A percentile compares a stretch with the other conserved stretches of the same genome.
These are phyloP conservation scores for Heliangelus exortis DNA, from an alignment of 2,797 vertebrate genomes.

Conservation along the genomic window DNA sequence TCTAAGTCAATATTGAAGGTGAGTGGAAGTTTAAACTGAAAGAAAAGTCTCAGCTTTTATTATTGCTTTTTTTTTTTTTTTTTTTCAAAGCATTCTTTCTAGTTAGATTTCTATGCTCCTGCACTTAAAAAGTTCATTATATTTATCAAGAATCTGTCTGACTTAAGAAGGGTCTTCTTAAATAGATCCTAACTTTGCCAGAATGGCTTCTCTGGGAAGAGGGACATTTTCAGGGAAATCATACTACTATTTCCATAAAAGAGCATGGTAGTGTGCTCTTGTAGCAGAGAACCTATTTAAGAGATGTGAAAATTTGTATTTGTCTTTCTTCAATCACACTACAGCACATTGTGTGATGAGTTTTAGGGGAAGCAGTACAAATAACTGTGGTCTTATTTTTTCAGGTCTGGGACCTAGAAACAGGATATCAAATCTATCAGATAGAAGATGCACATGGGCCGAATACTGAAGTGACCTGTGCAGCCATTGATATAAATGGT, in stretches of 20 bases:
- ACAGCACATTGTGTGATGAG: not conserved
- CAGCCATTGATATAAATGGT: constrained; percentile 66
- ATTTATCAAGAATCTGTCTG: not conserved
- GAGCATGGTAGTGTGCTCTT: not conserved
- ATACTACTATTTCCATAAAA: not conserved
- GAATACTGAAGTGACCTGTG: constrained; percentile 73
- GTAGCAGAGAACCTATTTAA: not conserved
- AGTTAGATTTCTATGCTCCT: not conserved
- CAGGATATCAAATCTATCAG: constrained; percentile 76
- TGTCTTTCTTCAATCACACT: not conserved
- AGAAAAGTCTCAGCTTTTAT: not conserved
- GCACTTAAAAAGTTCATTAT: not conserved
- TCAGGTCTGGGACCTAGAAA: constrained; percentile 80
- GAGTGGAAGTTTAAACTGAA: not conserved
- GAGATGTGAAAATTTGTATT: not conserved
- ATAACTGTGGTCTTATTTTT: not conserved
- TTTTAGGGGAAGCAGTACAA: not conserved
- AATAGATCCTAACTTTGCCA: not conserved
- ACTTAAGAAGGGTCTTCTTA: not conserved
- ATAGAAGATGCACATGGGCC: constrained; percentile 75
- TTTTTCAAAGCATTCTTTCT: not conserved
- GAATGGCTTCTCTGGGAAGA: not conserved
- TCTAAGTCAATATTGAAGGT: constrained; percentile 79
- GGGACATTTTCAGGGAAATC: not conserved
- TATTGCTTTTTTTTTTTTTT: too few relatives aligned